Evolutionary conservation across 1,140 invertebrate species (phyloP).

Genomic region (Eulimnadia texana): DNA sequence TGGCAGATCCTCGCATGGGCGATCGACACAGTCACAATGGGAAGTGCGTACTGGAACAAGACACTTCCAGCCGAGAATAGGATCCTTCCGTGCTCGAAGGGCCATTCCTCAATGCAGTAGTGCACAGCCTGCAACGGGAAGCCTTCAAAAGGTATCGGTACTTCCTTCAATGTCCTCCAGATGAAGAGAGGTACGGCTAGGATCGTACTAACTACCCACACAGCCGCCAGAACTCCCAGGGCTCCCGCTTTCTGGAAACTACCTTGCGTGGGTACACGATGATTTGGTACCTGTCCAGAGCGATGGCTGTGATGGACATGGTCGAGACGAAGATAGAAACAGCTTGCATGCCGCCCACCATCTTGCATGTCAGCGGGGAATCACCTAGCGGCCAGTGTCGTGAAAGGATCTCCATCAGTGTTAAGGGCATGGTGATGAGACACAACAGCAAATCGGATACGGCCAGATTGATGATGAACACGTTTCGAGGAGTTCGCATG

Average conservation of each 20-base stretch:
- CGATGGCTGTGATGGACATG: constrained; percentile 77
- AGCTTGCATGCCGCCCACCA: constrained; percentile 62
- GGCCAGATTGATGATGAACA: constrained; percentile 80
- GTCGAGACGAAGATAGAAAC: constrained; percentile 78
- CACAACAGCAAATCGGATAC: constrained; percentile 71
- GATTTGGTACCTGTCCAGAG: constrained; percentile 63
- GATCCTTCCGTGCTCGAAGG: constrained; percentile 48
- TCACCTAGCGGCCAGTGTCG: constrained; percentile 57
- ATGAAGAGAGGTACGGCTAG: constrained; percentile 64
- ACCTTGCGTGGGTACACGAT: constrained; percentile 71
- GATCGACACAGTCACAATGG: constrained; percentile 57
- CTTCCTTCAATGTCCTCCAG: constrained; percentile 46
- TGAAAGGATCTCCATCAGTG: constrained; percentile 60
- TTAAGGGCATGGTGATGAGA: constrained; percentile 69
- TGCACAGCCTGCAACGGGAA: constrained; percentile 6
- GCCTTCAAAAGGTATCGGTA: constrained; percentile 33
- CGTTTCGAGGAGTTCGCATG: constrained; percentile 72
- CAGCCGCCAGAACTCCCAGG: constrained; percentile 48
- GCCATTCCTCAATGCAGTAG: constrained; percentile 65
- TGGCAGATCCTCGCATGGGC: constrained; percentile 41
- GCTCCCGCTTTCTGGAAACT: constrained; percentile 57
- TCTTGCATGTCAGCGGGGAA: constrained; percentile 53
- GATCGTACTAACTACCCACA: constrained; percentile 61
- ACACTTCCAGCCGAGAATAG: constrained; percentile 70
- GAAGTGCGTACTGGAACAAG: constrained; percentile 66